Conservation (phyloP, 2,113 vertebrate species). For the Agapornis roseicollis region DNA sequence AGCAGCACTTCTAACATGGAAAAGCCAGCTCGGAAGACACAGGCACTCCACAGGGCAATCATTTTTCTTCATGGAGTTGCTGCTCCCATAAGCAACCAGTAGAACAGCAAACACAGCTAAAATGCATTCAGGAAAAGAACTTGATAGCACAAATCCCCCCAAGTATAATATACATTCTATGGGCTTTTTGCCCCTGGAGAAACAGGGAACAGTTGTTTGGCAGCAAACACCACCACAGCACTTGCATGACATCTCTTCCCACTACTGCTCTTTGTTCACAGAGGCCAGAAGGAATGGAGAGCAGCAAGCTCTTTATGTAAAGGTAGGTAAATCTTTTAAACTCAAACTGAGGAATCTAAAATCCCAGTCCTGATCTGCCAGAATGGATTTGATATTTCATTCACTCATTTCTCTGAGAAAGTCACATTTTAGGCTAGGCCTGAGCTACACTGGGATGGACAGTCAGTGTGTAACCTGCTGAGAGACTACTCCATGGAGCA, state of each 20-base stretch:
- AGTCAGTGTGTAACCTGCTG: background rate
- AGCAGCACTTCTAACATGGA: background rate
- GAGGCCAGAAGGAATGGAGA: background rate
- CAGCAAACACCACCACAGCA: background rate
- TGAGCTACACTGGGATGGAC: background rate
- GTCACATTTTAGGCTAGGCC: background rate
- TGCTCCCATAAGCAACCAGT: background rate
- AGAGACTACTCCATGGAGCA: background rate
- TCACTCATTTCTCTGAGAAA: background rate
- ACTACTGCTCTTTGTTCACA: fast-evolving
- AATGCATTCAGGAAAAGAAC: background rate
- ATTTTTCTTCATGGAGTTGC: background rate
- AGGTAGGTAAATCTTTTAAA: background rate
- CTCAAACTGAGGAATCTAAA: background rate
- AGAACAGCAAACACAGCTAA: background rate
- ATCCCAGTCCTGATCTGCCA: background rate
- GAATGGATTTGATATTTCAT: background rate
- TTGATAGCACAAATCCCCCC: background rate
- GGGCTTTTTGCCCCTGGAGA: background rate
- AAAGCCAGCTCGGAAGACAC: background rate
- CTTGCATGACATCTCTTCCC: background rate
- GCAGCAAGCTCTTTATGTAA: background rate
- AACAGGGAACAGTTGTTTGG: background rate
- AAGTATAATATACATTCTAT: background rate
- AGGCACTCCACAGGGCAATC: background rate